Conservation (phyloP, 2,113 vertebrate genomes). For the Dendrocopos noguchii region DNA sequence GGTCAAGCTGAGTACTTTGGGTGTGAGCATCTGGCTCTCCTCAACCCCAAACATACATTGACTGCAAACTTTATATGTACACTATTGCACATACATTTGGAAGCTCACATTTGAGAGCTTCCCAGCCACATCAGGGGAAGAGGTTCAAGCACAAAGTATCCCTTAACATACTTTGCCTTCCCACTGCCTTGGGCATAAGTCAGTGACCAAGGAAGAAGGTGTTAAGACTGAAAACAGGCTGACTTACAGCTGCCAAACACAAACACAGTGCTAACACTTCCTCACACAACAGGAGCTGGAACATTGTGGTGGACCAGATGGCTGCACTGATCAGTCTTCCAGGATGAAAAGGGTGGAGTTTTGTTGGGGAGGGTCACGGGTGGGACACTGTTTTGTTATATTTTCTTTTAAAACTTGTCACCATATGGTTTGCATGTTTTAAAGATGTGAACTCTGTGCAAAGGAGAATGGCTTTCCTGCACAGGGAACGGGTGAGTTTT, state of each 20-base stretch:
- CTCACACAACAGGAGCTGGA: not conserved
- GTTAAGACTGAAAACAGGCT: not conserved
- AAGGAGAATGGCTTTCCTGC: constrained; percentile 9
- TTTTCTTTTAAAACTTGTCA: constrained; percentile 34
- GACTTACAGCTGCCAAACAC: not conserved
- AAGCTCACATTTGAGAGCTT: not conserved
- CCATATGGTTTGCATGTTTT: constrained; percentile 25
- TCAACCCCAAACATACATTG: not conserved
- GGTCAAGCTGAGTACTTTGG: not conserved
- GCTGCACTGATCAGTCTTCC: not conserved
- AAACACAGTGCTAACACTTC: not conserved
- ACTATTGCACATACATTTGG: not conserved
- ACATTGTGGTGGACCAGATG: not conserved
- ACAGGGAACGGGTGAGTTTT: constrained; percentile 39
- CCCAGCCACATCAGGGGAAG: not conserved
- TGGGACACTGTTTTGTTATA: not conserved
- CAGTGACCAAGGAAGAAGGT: not conserved
- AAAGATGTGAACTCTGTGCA: constrained; percentile 3
- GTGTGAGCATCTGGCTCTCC: not conserved
- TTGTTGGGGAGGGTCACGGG: constrained; percentile 1
- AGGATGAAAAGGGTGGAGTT: not conserved
- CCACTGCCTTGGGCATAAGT: not conserved
- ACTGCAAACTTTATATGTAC: not conserved
- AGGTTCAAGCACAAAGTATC: not conserved
- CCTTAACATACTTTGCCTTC: not conserved